Conservation (phyloP, 2,797 vertebrate species). For the Dallia pectoralis region DNA sequence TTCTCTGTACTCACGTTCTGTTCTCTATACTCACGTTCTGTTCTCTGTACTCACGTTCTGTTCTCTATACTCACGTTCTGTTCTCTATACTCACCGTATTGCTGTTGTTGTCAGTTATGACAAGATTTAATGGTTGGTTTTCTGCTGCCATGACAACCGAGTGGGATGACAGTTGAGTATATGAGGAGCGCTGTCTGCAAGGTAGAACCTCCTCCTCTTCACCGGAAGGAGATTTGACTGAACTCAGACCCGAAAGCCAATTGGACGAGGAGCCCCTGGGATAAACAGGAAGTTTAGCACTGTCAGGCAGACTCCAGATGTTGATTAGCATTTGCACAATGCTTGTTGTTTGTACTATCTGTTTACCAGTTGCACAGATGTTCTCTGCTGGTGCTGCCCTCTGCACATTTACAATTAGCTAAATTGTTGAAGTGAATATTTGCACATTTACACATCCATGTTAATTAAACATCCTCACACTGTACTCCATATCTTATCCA, state of each 20-base stretch:
- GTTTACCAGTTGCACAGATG: too few relatives aligned
- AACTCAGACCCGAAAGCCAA: slow-evolving; percentile 6
- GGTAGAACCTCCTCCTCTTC: neutral
- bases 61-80: neutral
- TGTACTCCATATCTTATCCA: too few relatives aligned
- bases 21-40: too few relatives aligned
- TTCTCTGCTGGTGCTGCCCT: too few relatives aligned
- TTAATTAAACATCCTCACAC: too few relatives aligned
- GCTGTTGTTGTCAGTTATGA: slow-evolving; percentile 19
- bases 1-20: too few relatives aligned
- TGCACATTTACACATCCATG: too few relatives aligned
- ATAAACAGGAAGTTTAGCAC: neutral
- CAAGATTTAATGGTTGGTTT: slow-evolving; percentile 10
- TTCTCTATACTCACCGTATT: slow-evolving; percentile 13
- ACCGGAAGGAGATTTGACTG: slow-evolving; percentile 18
- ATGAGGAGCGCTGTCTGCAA: slow-evolving; percentile 16
- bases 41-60: too few relatives aligned
- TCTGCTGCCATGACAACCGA: slow-evolving; percentile 13
- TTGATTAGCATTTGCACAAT: too few relatives aligned
- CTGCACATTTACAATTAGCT: too few relatives aligned
- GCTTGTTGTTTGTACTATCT: too few relatives aligned
- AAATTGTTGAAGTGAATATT: too few relatives aligned
- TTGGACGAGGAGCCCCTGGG: neutral
- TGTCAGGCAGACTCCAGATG: neutral
- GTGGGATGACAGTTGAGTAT: slow-evolving; percentile 11